These are phyloP conservation scores for Zeuzera pyrina DNA, from an alignment of 2,888 invertebrate species.

Conservation along the genomic window DNA sequence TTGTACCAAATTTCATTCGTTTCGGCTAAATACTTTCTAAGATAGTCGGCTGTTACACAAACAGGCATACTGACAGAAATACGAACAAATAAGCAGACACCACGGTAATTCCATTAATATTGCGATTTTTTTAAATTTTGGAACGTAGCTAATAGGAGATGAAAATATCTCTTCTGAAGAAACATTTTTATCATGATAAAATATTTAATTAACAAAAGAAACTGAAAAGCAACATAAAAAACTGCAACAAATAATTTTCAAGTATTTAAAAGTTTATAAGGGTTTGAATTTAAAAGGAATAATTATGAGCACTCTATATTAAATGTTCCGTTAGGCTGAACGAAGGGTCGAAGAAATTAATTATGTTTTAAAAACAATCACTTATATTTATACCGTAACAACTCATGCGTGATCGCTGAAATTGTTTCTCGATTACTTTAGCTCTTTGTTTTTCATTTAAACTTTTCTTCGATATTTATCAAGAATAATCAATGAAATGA, in stretches of 20 bases:
- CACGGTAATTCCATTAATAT: no score
- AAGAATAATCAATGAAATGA: slow-evolving; percentile 14
- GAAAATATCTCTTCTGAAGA: no score
- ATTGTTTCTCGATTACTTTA: slow-evolving; percentile 69
- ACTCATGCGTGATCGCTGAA: slow-evolving; percentile 67
- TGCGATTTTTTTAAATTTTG: no score
- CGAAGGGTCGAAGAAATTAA: slow-evolving; percentile 67
- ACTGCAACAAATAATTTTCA: slow-evolving; percentile 28
- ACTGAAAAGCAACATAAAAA: slow-evolving; percentile 40
- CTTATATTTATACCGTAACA: slow-evolving; percentile 61
- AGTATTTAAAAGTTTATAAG: slow-evolving; percentile 48
- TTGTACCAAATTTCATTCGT: no score
- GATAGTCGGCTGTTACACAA: no score
- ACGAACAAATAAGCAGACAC: no score
- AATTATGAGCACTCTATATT: slow-evolving; percentile 72
- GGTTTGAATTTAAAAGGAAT: slow-evolving; percentile 64
- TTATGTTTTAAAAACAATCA: slow-evolving; percentile 72
- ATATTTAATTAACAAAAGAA: no score
- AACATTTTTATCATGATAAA: no score
- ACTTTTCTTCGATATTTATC: slow-evolving; percentile 43
- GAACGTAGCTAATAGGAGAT: no score
- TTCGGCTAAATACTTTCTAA: no score
- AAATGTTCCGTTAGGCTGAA: slow-evolving; percentile 65
- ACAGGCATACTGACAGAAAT: no score
- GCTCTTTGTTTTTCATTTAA: slow-evolving; percentile 64